Evolutionary conservation across 2,113 vertebrate species (phyloP).

Genomic region (Polyodon spathula): DNA sequence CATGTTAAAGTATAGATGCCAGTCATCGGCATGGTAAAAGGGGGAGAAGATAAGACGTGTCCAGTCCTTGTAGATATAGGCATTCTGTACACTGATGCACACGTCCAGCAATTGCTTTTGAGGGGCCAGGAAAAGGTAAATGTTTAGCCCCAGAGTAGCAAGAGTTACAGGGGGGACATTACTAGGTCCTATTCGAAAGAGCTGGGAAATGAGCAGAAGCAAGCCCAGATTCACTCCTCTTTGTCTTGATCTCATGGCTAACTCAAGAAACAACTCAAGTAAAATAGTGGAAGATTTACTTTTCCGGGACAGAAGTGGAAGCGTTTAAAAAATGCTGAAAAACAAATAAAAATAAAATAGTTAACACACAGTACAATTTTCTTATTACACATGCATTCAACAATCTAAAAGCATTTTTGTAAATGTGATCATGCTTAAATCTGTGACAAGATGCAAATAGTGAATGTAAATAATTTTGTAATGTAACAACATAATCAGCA

Average conservation of each 20-base stretch:
- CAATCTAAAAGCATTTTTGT: too few species aligned
- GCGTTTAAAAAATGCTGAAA: slow-evolving; percentile 36
- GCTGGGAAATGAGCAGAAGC: slow-evolving; percentile 69
- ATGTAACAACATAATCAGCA: too few species aligned
- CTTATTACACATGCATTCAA: too few species aligned
- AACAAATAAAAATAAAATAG: slow-evolving; percentile 18
- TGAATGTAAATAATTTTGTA: too few species aligned
- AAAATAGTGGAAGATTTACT: not conserved
- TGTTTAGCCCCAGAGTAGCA: slow-evolving; percentile 65
- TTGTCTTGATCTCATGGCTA: slow-evolving; percentile 49
- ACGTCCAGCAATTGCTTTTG: slow-evolving; percentile 48
- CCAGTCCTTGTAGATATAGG: slow-evolving; percentile 67
- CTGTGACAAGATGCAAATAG: too few species aligned
- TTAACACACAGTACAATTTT: too few species aligned
- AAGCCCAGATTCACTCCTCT: slow-evolving; percentile 63
- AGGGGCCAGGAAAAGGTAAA: slow-evolving; percentile 76
- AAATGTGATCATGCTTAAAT: too few species aligned
- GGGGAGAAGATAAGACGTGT: slow-evolving; percentile 74
- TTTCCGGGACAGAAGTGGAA: not conserved
- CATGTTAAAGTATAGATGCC: slow-evolving; percentile 98
- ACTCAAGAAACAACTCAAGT: not conserved
- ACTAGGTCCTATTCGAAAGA: slow-evolving; percentile 70
- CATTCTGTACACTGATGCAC: slow-evolving; percentile 74
- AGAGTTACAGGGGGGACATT: slow-evolving; percentile 85
- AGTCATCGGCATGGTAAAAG: slow-evolving; percentile 79